Evolutionary conservation across 2,888 invertebrate species (phyloP).

Genomic region (Melitaea athalia): DNA sequence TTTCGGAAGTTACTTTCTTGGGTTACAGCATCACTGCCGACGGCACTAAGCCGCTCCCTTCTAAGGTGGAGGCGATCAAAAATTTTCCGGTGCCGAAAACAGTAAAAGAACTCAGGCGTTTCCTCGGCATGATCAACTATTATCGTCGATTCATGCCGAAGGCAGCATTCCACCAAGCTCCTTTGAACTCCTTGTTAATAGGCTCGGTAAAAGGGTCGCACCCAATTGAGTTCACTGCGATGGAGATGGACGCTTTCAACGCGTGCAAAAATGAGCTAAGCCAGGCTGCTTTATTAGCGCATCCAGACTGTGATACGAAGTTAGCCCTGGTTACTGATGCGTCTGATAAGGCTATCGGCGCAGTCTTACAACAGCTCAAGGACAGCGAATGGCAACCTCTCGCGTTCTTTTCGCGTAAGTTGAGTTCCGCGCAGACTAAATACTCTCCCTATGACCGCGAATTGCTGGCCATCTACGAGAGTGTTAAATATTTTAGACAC

Average conservation of each 20-base stretch:
- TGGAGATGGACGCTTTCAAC: no score
- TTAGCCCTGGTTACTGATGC: no score
- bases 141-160: neutral
- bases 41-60: neutral
- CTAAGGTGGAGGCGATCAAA: neutral
- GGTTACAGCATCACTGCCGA: no score
- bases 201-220: no score
- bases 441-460: neutral
- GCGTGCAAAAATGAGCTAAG: no score
- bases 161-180: neutral
- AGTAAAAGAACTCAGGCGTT: neutral
- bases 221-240: no score
- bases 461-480: neutral
- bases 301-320: no score
- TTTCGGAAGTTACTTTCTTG: no score
- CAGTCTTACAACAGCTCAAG: neutral
- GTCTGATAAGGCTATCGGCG: no score
- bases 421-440: neutral
- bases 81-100: neutral
- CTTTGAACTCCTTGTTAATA: no score
- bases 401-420: neutral
- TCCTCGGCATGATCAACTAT: neutral
- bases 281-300: no score
- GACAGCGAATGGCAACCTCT: neutral
- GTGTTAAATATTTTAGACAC: neutral